phyloP scores from a whole-genome alignment of 1,140 invertebrate species.

The Caenorhabditis remanei region DNA sequence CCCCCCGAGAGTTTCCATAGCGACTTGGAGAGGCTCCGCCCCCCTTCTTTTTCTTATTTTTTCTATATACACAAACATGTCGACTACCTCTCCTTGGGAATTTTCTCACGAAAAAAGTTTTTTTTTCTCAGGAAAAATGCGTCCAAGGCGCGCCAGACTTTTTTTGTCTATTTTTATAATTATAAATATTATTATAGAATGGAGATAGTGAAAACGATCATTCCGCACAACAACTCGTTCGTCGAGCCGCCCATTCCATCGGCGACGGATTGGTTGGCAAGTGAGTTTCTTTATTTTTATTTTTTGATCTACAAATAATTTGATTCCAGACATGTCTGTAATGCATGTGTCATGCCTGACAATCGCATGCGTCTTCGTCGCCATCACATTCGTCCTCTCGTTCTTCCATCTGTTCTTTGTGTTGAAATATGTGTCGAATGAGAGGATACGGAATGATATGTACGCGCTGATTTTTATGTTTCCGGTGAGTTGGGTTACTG shows the following conservation, averaged over 20 bases:
- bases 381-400: constrained; percentile 67
- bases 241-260: constrained; percentile 41
- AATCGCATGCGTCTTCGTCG: constrained; percentile 54
- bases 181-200: constrained; percentile 46
- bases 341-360: constrained; percentile 64
- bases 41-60: too few species aligned
- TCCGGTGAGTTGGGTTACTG: constrained; percentile 66
- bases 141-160: too few species aligned
- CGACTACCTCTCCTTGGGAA: too few species aligned
- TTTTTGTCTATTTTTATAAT: too few species aligned
- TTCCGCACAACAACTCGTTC: constrained; percentile 30
- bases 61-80: too few species aligned
- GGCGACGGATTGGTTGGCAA: constrained; percentile 11
- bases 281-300: constrained; percentile 33
- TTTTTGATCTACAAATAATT: not conserved
- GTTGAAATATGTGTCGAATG: constrained; percentile 72
- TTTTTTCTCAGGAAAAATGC: too few species aligned
- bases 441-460: constrained; percentile 72
- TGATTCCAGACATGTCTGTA: constrained; percentile 69
- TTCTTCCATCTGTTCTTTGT: constrained; percentile 73
- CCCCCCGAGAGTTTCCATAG: too few species aligned
- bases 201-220: constrained; percentile 63
- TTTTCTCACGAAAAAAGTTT: too few species aligned
- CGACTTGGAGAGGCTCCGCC: too few species aligned
- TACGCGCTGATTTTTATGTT: constrained; percentile 76